Conservation (phyloP, 2,888 invertebrate genomes). For the Lasioglossum morio region DNA sequence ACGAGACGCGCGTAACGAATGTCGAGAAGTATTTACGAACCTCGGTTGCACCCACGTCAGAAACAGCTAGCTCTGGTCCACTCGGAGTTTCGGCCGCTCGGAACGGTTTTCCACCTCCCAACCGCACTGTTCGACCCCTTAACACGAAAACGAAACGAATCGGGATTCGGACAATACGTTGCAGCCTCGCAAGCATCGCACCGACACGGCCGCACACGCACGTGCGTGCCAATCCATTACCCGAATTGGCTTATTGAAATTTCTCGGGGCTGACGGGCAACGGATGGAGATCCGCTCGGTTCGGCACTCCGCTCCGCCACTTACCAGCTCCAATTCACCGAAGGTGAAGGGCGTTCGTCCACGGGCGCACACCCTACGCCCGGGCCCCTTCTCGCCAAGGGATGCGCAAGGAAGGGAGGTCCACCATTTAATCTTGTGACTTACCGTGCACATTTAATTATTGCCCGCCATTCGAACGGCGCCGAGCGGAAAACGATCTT, state of each 20-base stretch:
- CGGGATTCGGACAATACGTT: constrained; percentile 69
- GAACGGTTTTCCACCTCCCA: constrained; percentile 1
- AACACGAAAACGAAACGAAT: constrained; percentile 66
- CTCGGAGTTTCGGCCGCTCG: constrained; percentile 55
- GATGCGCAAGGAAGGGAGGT: constrained; percentile 52
- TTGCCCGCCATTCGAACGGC: constrained; percentile 33
- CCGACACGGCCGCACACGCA: constrained; percentile 58
- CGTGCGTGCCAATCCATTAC: constrained; percentile 83
- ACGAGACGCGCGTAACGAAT: constrained; percentile 58
- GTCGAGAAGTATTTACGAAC: constrained; percentile 60
- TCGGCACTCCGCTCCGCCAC: constrained; percentile 74
- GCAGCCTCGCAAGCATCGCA: constrained; percentile 60
- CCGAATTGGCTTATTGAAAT: constrained; percentile 84
- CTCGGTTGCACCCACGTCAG: constrained; percentile 57
- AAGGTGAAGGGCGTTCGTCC: constrained; percentile 40
- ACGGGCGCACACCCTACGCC: constrained; percentile 9
- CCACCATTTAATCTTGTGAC: constrained; percentile 79
- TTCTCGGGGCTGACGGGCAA: constrained; percentile 80
- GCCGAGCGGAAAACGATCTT: constrained; percentile 29
- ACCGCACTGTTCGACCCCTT: not conserved
- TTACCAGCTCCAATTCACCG: constrained; percentile 65
- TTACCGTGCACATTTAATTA: constrained; percentile 63
- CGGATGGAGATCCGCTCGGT: constrained; percentile 83
- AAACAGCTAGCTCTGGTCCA: constrained; percentile 59
- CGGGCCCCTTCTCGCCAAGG: not conserved